Conservation (phyloP, 2,888 invertebrate genomes). For the Drosophila mettleri region DNA sequence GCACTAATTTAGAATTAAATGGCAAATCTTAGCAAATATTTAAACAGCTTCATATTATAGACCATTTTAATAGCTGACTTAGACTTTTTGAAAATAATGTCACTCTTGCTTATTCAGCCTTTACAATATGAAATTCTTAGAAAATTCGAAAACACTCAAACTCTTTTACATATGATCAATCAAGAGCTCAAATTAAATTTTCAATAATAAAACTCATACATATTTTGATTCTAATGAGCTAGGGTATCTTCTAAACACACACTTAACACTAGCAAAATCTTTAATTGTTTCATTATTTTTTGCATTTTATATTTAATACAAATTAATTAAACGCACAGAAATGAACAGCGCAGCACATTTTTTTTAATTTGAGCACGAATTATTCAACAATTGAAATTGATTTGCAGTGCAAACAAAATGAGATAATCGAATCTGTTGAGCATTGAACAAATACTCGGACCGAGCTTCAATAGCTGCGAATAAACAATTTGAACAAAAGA, state of each 20-base stretch:
- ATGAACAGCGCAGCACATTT: constrained; percentile 8
- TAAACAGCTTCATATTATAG: neutral
- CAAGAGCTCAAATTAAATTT: neutral
- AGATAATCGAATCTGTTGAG: constrained; percentile 47
- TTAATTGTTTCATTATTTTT: neutral
- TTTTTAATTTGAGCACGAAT: constrained; percentile 21
- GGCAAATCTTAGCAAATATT: neutral
- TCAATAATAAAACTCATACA: neutral
- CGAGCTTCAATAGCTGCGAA: constrained; percentile 14
- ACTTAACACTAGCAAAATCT: too few relatives aligned
- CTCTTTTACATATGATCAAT: neutral
- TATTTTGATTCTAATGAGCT: neutral
- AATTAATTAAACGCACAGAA: constrained; percentile 17
- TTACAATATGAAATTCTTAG: neutral
- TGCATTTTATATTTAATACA: constrained; percentile 9
- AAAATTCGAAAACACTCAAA: neutral
- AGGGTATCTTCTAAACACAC: neutral
- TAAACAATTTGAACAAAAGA: constrained; percentile 19
- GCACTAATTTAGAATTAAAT: neutral
- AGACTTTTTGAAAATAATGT: neutral
- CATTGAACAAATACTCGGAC: constrained; percentile 11
- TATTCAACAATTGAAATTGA: constrained; percentile 52
- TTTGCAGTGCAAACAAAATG: constrained; percentile 48
- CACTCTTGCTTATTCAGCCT: neutral
- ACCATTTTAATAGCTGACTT: too few relatives aligned